A percentile compares a stretch with the other conserved stretches of the same genome.
phyloP scores from a whole-genome alignment of 2,113 vertebrate species.

The Sorex araneus region DNA sequence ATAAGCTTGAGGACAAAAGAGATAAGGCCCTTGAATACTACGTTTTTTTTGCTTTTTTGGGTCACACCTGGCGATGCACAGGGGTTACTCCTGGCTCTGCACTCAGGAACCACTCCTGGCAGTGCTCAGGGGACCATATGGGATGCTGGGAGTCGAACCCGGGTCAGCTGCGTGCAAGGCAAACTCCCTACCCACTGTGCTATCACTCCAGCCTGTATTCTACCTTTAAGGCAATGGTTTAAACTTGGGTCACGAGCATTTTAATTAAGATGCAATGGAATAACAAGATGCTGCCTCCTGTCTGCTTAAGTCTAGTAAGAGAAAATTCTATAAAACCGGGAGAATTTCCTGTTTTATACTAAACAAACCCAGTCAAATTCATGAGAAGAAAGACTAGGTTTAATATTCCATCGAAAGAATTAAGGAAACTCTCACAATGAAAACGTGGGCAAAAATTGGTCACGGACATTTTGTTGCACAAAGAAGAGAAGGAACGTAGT shows the following conservation, averaged over 20 bases:
- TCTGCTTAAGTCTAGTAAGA: neutral
- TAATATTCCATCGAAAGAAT: neutral
- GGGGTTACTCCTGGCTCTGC: too few species aligned
- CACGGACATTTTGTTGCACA: neutral
- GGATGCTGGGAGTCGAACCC: too few species aligned
- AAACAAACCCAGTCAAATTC: slow-evolving; percentile 34
- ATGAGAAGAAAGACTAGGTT: neutral
- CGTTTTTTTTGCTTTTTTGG: too few species aligned
- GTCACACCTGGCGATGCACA: too few species aligned
- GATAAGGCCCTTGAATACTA: slow-evolving; percentile 9
- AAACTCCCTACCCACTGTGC: too few species aligned
- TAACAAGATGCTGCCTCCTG: neutral
- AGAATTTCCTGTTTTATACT: neutral
- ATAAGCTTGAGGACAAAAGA: slow-evolving; percentile 42
- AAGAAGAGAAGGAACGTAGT: neutral
- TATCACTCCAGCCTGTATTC: too few species aligned
- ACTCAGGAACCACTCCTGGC: too few species aligned
- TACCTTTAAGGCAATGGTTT: neutral
- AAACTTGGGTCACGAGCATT: neutral
- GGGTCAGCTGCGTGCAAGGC: too few species aligned
- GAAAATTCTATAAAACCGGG: neutral
- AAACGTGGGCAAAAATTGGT: neutral
- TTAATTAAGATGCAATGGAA: slow-evolving; percentile 14
- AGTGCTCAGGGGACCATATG: too few species aligned
- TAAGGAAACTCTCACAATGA: neutral